Evolutionary conservation across 1,140 invertebrate genomes (phyloP).

Genomic region (Gerris buenoi): DNA sequence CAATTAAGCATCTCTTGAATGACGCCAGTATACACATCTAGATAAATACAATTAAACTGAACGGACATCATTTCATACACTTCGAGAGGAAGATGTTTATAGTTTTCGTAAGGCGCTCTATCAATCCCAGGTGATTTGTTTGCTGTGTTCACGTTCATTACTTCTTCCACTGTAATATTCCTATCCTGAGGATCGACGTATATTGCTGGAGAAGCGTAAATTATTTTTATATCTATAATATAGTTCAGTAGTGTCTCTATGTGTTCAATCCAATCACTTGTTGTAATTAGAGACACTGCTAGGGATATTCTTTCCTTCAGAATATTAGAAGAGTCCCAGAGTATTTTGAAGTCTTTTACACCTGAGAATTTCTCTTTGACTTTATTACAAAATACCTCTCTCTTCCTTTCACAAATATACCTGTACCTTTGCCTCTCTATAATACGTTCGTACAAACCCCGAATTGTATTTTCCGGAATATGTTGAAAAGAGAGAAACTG

Average conservation of each 20-base stretch:
- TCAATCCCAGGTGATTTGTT: background rate
- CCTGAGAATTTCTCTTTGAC: background rate
- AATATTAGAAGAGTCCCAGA: background rate
- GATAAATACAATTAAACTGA: background rate
- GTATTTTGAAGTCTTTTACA: background rate
- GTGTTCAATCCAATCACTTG: background rate
- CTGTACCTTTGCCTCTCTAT: background rate
- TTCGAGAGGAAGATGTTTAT: background rate
- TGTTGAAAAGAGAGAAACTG: background rate
- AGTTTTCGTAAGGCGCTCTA: background rate
- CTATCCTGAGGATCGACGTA: background rate
- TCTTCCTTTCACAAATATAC: background rate
- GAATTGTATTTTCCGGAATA: background rate
- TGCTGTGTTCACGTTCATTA: background rate
- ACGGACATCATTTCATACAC: background rate
- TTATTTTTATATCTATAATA: background rate
- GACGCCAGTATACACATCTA: background rate
- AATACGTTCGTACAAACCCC: background rate
- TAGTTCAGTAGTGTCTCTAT: background rate
- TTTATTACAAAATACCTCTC: background rate
- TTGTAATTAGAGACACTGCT: background rate
- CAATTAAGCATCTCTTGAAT: background rate
- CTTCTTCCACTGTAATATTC: background rate
- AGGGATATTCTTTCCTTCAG: background rate
- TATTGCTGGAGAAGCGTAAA: background rate